Conservation (phyloP, 2,797 vertebrate genomes). For the Hydrocynus forskahlii region DNA sequence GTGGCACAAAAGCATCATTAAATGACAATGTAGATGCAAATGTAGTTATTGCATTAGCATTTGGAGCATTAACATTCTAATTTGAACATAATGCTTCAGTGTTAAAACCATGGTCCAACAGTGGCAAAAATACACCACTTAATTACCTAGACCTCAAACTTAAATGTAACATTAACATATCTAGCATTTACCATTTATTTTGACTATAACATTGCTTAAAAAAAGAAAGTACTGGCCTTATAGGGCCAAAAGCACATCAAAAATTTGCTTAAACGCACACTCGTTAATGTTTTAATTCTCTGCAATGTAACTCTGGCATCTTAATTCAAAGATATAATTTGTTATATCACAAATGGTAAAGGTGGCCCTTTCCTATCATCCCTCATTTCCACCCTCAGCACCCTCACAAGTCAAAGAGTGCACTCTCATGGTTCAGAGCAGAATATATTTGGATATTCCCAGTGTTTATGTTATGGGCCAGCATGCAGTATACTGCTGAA, state of each 20-base stretch:
- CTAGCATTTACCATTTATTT: not conserved
- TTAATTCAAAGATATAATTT: not conserved
- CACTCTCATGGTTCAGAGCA: constrained; percentile 35
- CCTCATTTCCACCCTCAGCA: not conserved
- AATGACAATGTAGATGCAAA: too few relatives aligned
- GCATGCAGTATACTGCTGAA: constrained; percentile 41
- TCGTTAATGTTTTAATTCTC: not conserved
- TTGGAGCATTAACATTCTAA: too few relatives aligned
- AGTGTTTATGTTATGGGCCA: constrained; percentile 25
- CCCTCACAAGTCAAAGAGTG: constrained; percentile 32
- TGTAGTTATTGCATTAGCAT: too few relatives aligned
- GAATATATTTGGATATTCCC: constrained; percentile 51
- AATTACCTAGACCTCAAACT: too few relatives aligned
- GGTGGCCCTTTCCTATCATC: not conserved
- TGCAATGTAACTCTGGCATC: not conserved
- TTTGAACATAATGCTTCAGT: too few relatives aligned
- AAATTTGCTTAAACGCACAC: not conserved
- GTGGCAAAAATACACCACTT: too few relatives aligned
- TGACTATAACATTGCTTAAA: not conserved
- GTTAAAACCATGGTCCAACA: too few relatives aligned
- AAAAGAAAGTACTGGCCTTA: not conserved
- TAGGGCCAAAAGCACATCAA: not conserved
- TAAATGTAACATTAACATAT: not conserved
- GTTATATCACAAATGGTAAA: not conserved
- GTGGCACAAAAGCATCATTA: too few relatives aligned